Percentiles rank a stretch among this genome's conserved stretches.
Conservation (phyloP, 2,113 vertebrate species). For the Glaucidium brasilianum region DNA sequence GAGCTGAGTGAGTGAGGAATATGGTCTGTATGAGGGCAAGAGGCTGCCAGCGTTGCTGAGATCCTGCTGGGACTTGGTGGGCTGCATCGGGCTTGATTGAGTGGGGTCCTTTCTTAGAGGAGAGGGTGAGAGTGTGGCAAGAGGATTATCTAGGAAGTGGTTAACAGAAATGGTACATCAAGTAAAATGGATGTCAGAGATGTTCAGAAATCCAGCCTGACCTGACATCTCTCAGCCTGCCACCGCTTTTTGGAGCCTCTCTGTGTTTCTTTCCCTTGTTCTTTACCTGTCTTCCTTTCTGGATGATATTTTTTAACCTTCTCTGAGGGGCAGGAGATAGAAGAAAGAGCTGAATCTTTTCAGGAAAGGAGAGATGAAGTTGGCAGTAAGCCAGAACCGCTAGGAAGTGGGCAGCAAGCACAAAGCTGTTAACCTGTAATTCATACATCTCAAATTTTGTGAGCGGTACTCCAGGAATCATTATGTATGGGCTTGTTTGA, state of each 20-base stretch:
- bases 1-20: not conserved
- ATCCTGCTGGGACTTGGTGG: not conserved
- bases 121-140: not conserved
- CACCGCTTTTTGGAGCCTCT: not conserved
- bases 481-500: slow-evolving; percentile 9
- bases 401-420: slow-evolving; percentile 24
- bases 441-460: not conserved
- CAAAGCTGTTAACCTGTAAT: slow-evolving; percentile 24
- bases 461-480: slow-evolving; percentile 18
- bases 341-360: not conserved
- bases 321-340: not conserved
- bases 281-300: not conserved
- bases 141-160: not conserved
- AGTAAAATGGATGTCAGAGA: not conserved
- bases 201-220: not conserved
- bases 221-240: not conserved
- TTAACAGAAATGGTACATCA: not conserved
- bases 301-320: not conserved
- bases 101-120: not conserved
- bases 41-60: not conserved
- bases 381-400: not conserved
- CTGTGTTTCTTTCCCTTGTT: not conserved
- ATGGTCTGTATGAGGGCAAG: fast-evolving
- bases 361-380: not conserved
- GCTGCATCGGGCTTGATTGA: not conserved